These are phyloP conservation scores for Diuraphis noxia DNA, from an alignment of 1,140 invertebrate genomes.

Conservation along the genomic window DNA sequence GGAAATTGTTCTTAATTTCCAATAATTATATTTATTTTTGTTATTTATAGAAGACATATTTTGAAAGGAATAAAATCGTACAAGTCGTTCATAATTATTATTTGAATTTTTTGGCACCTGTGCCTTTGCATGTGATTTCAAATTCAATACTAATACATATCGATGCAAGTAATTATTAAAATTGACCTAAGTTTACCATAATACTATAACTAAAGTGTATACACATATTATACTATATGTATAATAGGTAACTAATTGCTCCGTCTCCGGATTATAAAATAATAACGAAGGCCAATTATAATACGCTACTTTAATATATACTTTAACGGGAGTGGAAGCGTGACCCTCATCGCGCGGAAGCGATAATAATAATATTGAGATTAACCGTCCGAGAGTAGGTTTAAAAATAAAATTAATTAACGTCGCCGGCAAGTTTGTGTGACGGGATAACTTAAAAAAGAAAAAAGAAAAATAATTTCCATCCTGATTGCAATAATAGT, in stretches of 20 bases:
- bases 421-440: neutral
- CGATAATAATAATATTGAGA: neutral
- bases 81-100: neutral
- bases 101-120: neutral
- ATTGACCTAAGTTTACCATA: neutral
- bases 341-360: neutral
- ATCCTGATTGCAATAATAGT: neutral
- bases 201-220: neutral
- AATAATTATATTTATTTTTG: neutral
- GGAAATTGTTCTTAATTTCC: neutral
- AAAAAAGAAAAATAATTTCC: neutral
- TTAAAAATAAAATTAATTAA: constrained; percentile 33
- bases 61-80: neutral
- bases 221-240: neutral
- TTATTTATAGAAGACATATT: neutral
- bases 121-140: no score
- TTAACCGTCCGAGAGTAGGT: neutral
- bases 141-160: neutral
- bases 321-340: neutral
- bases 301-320: neutral
- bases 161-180: neutral
- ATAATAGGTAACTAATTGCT: neutral
- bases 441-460: neutral
- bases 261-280: neutral
- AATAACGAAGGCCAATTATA: neutral